A percentile compares a stretch with the other conserved stretches of the same genome.
phyloP scores from a whole-genome alignment of 1,140 invertebrate species.

The Cataglyphis hispanica region DNA sequence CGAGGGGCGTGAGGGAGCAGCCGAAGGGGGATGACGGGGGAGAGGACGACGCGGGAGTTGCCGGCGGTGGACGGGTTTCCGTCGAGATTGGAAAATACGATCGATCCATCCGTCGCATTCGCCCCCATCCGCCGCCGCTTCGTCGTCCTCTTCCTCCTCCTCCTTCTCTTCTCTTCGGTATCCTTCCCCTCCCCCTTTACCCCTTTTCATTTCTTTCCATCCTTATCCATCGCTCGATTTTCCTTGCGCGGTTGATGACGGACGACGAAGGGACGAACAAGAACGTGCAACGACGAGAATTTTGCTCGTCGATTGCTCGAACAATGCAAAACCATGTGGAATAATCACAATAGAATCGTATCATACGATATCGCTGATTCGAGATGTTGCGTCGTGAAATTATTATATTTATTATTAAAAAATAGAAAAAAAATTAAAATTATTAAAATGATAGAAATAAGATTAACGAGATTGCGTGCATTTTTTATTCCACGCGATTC shows the following conservation, averaged over 20 bases:
- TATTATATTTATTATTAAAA: too few species aligned
- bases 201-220: constrained; percentile 61
- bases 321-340: background rate
- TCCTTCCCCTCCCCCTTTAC: background rate
- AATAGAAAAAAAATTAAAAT: background rate
- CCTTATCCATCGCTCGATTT: constrained; percentile 60
- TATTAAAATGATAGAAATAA: background rate
- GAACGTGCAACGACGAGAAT: constrained; percentile 17
- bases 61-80: constrained; percentile 71
- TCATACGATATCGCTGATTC: background rate
- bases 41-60: constrained; percentile 55
- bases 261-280: constrained; percentile 15
- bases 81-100: constrained; percentile 79
- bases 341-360: background rate
- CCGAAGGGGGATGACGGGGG: constrained; percentile 5
- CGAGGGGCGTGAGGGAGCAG: too few species aligned
- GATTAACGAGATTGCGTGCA: background rate
- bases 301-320: background rate
- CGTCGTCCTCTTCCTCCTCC: constrained; percentile 22
- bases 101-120: constrained; percentile 72
- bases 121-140: constrained; percentile 40
- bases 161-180: constrained; percentile 20
- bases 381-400: too few species aligned
- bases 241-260: constrained; percentile 49
- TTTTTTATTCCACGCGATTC: background rate